Conservation (phyloP, 2,888 invertebrate species). For the Callyntrura guangdongensis region DNA sequence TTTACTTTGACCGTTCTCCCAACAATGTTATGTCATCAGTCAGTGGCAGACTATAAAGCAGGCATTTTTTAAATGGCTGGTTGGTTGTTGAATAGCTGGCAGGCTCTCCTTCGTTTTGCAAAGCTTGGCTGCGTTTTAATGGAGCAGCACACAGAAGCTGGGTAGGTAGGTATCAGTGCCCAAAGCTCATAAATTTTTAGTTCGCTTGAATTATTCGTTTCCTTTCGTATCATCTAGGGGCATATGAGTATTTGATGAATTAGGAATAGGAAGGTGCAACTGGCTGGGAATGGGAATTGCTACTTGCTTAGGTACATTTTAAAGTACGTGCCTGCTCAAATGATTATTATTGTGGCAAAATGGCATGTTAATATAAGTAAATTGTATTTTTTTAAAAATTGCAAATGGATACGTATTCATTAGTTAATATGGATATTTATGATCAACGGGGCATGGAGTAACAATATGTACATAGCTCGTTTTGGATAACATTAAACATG, state of each 20-base stretch:
- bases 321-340: slow-evolving; percentile 48
- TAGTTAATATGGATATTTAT: slow-evolving; percentile 20
- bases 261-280: slow-evolving; percentile 23
- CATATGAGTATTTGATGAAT: slow-evolving; percentile 11
- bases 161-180: not conserved
- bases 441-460: slow-evolving; percentile 57
- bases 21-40: slow-evolving; percentile 32
- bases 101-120: not conserved
- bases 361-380: slow-evolving; percentile 26
- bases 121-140: slow-evolving; percentile 19
- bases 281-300: not conserved
- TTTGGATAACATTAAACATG: slow-evolving; percentile 24
- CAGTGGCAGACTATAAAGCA: slow-evolving; percentile 33
- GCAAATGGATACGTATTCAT: slow-evolving; percentile 10
- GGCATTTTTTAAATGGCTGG: not conserved
- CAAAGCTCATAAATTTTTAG: slow-evolving; percentile 16
- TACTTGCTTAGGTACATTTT: slow-evolving; percentile 25
- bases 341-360: slow-evolving; percentile 45
- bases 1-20: not conserved
- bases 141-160: not conserved
- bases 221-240: not conserved
- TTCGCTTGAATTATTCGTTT: not conserved
- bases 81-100: not conserved
- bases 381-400: slow-evolving; percentile 59
- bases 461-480: slow-evolving; percentile 8